phyloP scores from a whole-genome alignment of 2,888 invertebrate species.

The Anarsia innoxiella region DNA sequence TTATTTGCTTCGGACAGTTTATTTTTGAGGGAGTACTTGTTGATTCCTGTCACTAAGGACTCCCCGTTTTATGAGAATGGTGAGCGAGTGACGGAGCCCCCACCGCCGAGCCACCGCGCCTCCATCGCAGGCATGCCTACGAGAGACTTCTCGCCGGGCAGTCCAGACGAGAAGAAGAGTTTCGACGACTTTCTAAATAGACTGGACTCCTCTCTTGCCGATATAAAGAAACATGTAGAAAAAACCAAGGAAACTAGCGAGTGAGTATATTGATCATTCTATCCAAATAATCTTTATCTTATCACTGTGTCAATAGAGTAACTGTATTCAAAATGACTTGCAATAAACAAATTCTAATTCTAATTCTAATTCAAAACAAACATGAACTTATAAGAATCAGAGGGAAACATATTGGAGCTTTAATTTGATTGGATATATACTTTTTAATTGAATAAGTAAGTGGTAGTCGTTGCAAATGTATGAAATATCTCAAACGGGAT shows the following conservation, averaged over 20 bases:
- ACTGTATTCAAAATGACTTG: too few species aligned
- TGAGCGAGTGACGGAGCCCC: slow-evolving; percentile 60
- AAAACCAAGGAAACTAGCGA: slow-evolving; percentile 86
- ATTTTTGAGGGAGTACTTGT: slow-evolving; percentile 89
- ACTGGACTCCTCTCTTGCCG: slow-evolving; percentile 89
- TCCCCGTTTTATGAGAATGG: slow-evolving; percentile 77
- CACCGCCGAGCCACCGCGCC: slow-evolving; percentile 70
- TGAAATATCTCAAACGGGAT: too few species aligned
- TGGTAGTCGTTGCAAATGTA: too few species aligned
- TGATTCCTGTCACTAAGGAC: slow-evolving; percentile 86
- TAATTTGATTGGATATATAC: too few species aligned
- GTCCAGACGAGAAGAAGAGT: slow-evolving; percentile 82
- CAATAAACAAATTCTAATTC: too few species aligned
- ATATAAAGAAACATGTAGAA: slow-evolving; percentile 87
- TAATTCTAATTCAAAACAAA: too few species aligned
- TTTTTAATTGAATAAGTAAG: too few species aligned
- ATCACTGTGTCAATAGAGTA: too few species aligned
- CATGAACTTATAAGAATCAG: too few species aligned
- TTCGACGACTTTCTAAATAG: slow-evolving; percentile 88
- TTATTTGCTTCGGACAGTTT: slow-evolving; percentile 95
- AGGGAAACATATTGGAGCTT: too few species aligned
- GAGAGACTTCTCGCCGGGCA: slow-evolving; percentile 71
- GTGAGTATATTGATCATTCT: slow-evolving; percentile 85
- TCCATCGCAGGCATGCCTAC: slow-evolving; percentile 74
- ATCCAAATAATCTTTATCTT: too few species aligned